Conservation (phyloP, 1,140 invertebrate genomes). For the Piezodorus guildinii region DNA sequence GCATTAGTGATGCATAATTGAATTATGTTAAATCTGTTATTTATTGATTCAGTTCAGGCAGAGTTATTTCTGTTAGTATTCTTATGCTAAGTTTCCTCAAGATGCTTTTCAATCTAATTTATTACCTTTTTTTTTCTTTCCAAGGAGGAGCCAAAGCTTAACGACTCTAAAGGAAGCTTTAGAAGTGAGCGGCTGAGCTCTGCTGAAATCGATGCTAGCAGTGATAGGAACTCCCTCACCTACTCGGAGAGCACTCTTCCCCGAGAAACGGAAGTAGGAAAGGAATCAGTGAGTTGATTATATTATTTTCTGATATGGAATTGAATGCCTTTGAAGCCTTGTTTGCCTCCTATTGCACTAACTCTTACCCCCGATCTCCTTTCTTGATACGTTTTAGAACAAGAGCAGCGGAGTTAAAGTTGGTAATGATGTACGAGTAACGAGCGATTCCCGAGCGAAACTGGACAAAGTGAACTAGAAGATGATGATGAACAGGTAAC, state of each 20-base stretch:
- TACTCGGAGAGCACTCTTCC: slow-evolving; percentile 22
- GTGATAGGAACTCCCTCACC: slow-evolving; percentile 25
- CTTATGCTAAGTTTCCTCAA: too few species aligned
- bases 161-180: slow-evolving; percentile 3
- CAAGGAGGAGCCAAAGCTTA: not conserved
- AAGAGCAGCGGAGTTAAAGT: slow-evolving; percentile 1
- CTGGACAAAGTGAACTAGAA: slow-evolving; percentile 31
- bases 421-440: slow-evolving; percentile 19
- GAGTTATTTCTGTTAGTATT: too few species aligned
- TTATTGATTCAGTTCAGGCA: too few species aligned
- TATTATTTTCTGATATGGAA: not conserved
- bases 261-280: not conserved
- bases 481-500: slow-evolving; percentile 33
- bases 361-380: slow-evolving; percentile 1
- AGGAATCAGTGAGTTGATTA: not conserved
- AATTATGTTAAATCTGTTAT: too few species aligned
- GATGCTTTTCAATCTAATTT: not conserved
- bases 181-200: slow-evolving; percentile 26
- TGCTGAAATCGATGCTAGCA: slow-evolving; percentile 24
- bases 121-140: not conserved
- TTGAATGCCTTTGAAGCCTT: not conserved
- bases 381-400: slow-evolving; percentile 3
- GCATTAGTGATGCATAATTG: too few species aligned
- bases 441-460: slow-evolving; percentile 26
- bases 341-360: not conserved